Evolutionary conservation across 2,797 vertebrate species (phyloP).

Genomic region (Chloroceryle amazona): DNA sequence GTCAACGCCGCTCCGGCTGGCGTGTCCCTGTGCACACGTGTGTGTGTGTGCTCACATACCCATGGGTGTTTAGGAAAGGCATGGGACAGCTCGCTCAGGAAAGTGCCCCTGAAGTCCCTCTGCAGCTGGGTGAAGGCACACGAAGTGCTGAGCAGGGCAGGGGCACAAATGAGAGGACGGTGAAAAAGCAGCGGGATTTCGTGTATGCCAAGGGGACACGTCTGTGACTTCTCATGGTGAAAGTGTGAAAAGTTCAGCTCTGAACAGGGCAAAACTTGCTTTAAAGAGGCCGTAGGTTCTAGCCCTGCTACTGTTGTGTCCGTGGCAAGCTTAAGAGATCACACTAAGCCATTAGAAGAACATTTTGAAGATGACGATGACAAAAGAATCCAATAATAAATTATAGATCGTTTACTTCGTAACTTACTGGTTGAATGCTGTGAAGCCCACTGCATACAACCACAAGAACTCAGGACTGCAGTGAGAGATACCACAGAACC

Average conservation of each 20-base stretch:
- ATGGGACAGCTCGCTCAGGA: too few species aligned
- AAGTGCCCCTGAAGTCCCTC: neutral
- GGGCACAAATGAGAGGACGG: too few species aligned
- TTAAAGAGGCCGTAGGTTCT: neutral
- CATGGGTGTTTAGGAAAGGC: neutral
- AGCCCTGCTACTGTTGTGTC: neutral
- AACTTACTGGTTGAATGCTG: neutral
- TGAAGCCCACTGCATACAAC: neutral
- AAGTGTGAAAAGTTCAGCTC: neutral
- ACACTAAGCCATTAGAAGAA: neutral
- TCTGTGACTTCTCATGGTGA: neutral
- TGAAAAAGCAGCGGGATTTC: neutral
- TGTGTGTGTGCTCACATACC: accelerated
- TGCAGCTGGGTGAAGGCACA: neutral
- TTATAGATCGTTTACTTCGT: neutral
- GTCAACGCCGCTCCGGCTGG: neutral
- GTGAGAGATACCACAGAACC: neutral
- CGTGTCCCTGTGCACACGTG: neutral
- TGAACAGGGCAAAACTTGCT: neutral
- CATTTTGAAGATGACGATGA: neutral
- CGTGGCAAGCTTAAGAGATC: neutral
- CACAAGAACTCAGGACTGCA: neutral
- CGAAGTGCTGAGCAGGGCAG: neutral
- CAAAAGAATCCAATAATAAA: neutral
- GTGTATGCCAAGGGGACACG: too few species aligned